Evolutionary conservation across 2,888 invertebrate species (phyloP).

Genomic region (Agriopis marginaria): DNA sequence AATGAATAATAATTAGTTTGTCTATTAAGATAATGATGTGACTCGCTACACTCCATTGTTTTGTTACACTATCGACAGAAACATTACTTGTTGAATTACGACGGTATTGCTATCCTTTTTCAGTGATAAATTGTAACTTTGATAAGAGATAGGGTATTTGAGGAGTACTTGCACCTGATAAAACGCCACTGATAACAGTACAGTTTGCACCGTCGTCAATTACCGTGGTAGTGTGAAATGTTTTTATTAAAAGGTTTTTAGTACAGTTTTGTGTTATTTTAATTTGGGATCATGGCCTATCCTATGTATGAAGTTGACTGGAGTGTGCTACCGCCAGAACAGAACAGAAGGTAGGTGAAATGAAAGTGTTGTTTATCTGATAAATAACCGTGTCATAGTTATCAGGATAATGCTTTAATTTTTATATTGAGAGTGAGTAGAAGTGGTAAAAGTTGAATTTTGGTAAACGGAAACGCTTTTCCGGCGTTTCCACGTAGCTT

Average conservation of each 20-base stretch:
- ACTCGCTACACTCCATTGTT: constrained; percentile 75
- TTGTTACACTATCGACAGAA: constrained; percentile 80
- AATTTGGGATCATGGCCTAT: constrained; percentile 74
- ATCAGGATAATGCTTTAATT: not conserved
- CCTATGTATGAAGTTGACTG: constrained; percentile 92
- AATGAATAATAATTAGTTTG: constrained; percentile 83
- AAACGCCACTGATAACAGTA: constrained; percentile 82
- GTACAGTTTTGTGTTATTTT: constrained; percentile 58
- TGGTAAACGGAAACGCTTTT: constrained; percentile 37
- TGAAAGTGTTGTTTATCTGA: constrained; percentile 20
- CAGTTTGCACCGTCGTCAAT: constrained; percentile 76
- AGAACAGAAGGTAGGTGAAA: constrained; percentile 91
- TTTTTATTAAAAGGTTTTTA: constrained; percentile 66
- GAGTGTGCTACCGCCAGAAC: constrained; percentile 94
- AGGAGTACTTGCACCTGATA: constrained; percentile 82
- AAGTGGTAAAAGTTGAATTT: not conserved
- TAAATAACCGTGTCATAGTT: constrained; percentile 9
- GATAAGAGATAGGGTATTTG: constrained; percentile 86
- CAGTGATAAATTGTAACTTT: constrained; percentile 83
- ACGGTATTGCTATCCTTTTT: constrained; percentile 84
- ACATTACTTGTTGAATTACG: constrained; percentile 67
- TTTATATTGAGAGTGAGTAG: not conserved
- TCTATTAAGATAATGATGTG: constrained; percentile 82
- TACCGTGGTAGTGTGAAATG: constrained; percentile 78
- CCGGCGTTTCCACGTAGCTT: constrained; percentile 22